Base-by-base conservation (phyloP, 2,113 vertebrate species). In the Amphiprion ocellaris region DNA sequence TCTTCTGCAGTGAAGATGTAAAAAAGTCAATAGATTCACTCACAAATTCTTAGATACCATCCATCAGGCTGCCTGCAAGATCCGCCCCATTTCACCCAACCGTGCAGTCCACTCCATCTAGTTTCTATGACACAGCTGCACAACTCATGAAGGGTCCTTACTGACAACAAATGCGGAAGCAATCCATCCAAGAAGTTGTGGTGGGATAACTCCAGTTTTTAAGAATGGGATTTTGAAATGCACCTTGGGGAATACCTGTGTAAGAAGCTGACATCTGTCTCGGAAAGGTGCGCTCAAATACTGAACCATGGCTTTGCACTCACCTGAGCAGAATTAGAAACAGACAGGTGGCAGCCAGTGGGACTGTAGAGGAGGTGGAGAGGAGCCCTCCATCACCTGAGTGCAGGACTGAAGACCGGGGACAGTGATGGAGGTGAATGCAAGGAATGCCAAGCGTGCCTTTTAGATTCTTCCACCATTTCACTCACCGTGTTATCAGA, bases 281-380 rank as follows among this genome's bases (percentile, higher is more conserved):
- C 11, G 12, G 59, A 65, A 68, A 83, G 30, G 65, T 41, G 21
- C 49, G 53, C 69, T 63, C 47, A 88, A 84, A 80, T 73, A 85
- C 63, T 83, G 55, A 90, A 53, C 68, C 28, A 4, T n/a, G 44
- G 77, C 83, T 77, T 78, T 71, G 63, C 58, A 55, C 49, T 4
- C 24, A 46, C 84, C 85, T 87, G 89, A 87, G 78, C 76, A 26
- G 90, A 90, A 92, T 92, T 64, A 81, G 70, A 92, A 92, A 53
- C 44, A 84, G 87, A 41, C 58, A 66, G 50, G 71, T 41, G 23
- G 52, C 80, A 59, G 77, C 49, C 52, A 55, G 19, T 16, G 74
- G 60, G 33, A 67, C 41, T 67, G 54, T 60, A 39, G 60, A 84
- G 64, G 65, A 83, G 56, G 74, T 16, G 19, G 69, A 87, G 62